Percentiles rank a stretch among this genome's conserved stretches.
phyloP scores from a whole-genome alignment of 2,888 invertebrate genomes.

The Bombyx huttoni region DNA sequence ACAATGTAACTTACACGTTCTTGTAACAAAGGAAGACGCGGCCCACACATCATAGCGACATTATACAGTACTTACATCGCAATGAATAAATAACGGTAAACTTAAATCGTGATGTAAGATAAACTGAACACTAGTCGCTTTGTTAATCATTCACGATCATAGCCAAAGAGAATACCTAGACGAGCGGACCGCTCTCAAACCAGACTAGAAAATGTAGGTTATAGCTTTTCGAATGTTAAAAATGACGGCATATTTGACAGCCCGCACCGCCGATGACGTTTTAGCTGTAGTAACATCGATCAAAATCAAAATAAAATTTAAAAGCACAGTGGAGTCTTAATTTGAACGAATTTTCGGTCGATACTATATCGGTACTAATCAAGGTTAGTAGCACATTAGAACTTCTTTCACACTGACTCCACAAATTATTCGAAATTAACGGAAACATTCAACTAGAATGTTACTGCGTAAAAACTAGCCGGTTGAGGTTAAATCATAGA shows the following conservation, averaged over 20 bases:
- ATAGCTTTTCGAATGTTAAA: neutral
- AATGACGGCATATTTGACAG: neutral
- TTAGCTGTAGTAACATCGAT: neutral
- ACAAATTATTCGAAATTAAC: no score
- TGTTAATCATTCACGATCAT: neutral
- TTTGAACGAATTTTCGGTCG: no score
- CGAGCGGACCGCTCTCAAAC: neutral
- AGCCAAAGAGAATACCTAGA: neutral
- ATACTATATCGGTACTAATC: no score
- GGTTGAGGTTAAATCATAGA: no score
- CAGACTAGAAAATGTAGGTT: neutral
- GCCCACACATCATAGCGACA: neutral
- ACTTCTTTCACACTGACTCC: no score
- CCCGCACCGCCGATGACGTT: neutral
- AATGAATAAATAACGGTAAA: slow-evolving; percentile 3
- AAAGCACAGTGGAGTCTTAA: no score
- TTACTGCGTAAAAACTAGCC: no score
- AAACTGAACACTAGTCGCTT: slow-evolving; percentile 1
- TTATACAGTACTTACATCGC: neutral
- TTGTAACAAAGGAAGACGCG: neutral
- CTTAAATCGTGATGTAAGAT: slow-evolving; percentile 5
- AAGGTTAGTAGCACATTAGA: no score
- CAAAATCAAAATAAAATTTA: no score
- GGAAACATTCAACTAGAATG: no score
- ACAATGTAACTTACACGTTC: no score